Conservation (phyloP, 2,888 invertebrate genomes). For the Erannis defoliaria region DNA sequence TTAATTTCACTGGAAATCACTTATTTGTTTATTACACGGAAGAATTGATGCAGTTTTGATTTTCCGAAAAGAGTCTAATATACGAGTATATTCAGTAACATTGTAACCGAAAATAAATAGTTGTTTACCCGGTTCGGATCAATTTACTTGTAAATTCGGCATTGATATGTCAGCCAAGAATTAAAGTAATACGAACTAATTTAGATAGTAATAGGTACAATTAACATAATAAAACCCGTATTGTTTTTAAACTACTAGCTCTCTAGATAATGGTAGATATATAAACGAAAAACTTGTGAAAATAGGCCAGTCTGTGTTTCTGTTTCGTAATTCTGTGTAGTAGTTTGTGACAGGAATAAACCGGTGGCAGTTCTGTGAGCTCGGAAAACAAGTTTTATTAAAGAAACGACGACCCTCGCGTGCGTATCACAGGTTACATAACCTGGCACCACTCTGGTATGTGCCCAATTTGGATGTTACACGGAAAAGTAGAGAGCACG, state of each 20-base stretch:
- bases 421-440: conserved; percentile 49
- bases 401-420: conserved; percentile 54
- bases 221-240: conserved; percentile 44
- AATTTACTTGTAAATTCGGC: conserved; percentile 40
- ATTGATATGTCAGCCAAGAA: conserved; percentile 25
- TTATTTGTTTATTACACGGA: conserved; percentile 51
- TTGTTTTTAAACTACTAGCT: conserved; percentile 35
- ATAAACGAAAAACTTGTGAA: conserved; percentile 32
- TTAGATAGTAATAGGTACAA: conserved; percentile 44
- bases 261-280: conserved; percentile 40
- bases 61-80: neutral
- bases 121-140: conserved; percentile 16
- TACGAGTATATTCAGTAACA: conserved; percentile 6
- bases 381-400: conserved; percentile 55
- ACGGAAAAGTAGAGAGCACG: conserved; percentile 10
- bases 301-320: conserved; percentile 37
- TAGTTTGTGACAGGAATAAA: conserved; percentile 34
- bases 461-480: conserved; percentile 35
- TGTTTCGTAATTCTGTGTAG: conserved; percentile 32
- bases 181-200: conserved; percentile 29
- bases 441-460: conserved; percentile 45
- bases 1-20: conserved; percentile 57
- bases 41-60: neutral
- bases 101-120: conserved; percentile 15
- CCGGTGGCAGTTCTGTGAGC: conserved; percentile 39